Percentiles rank a stretch among this genome's conserved stretches.
phyloP scores from a whole-genome alignment of 2,888 invertebrate genomes.

The Yponomeuta malinellus region DNA sequence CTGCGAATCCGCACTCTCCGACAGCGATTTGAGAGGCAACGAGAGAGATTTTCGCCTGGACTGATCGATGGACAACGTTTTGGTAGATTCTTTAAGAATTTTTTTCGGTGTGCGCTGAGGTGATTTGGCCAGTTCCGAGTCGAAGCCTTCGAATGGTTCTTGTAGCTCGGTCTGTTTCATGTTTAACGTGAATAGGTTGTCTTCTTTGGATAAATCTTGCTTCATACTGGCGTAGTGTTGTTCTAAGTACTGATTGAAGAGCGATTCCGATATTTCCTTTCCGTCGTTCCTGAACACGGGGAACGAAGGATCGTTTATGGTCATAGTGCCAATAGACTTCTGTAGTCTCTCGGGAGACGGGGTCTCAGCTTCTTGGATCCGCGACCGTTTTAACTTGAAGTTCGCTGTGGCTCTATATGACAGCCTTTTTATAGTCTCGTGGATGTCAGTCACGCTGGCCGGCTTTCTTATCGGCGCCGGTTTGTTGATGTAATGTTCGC shows the following conservation, averaged over 20 bases:
- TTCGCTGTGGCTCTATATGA: conserved; percentile 76
- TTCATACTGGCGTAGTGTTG: conserved; percentile 78
- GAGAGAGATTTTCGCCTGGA: conserved; percentile 77
- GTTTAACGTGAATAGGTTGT: conserved; percentile 61
- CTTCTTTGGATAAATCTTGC: conserved; percentile 57
- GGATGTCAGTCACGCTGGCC: conserved; percentile 79
- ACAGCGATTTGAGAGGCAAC: conserved; percentile 82
- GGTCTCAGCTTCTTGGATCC: conserved; percentile 43
- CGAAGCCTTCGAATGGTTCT: conserved; percentile 68
- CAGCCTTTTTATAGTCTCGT: conserved; percentile 75
- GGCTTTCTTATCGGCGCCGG: conserved; percentile 62
- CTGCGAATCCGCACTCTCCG: conserved; percentile 57
- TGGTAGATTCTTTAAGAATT: conserved; percentile 42
- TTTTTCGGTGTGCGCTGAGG: conserved; percentile 66
- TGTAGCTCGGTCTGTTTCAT: conserved; percentile 48
- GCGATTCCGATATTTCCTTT: conserved; percentile 81
- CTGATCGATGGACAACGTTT: conserved; percentile 49
- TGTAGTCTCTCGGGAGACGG: conserved; percentile 45
- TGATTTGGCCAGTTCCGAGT: conserved; percentile 58
- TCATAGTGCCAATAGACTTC: conserved; percentile 74
- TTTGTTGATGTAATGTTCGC: conserved; percentile 67
- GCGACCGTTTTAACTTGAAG: conserved; percentile 57
- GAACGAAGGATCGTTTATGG: conserved; percentile 86
- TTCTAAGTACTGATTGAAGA: conserved; percentile 82
- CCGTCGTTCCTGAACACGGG: conserved; percentile 86